Percentiles rank a stretch among this genome's conserved stretches.
phyloP scores from a whole-genome alignment of 2,888 invertebrate species.

The Andrena chrysosceles region DNA sequence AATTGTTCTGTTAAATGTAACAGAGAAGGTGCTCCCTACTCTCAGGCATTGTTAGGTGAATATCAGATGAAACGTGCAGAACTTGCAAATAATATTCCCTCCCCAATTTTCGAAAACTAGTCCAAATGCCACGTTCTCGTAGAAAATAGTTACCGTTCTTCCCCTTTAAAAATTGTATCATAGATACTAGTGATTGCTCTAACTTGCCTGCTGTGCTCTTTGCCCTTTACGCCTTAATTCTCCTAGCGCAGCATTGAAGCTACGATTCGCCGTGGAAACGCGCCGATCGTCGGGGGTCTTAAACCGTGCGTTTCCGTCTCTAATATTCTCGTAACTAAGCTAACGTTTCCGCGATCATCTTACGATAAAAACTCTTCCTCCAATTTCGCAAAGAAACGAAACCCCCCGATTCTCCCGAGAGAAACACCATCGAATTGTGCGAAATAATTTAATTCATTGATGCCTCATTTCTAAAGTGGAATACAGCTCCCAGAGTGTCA shows the following conservation, averaged over 20 bases:
- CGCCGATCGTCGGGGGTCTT: not conserved
- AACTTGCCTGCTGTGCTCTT: slow-evolving; percentile 54
- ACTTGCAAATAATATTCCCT: slow-evolving; percentile 12
- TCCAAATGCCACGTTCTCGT: slow-evolving; percentile 47
- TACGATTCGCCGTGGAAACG: slow-evolving; percentile 23
- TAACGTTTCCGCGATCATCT: slow-evolving; percentile 27
- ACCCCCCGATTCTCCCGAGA: not conserved
- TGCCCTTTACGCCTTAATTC: slow-evolving; percentile 24
- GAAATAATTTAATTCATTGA: slow-evolving; percentile 43
- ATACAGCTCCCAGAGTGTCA: slow-evolving; percentile 29
- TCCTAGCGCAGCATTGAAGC: slow-evolving; percentile 27
- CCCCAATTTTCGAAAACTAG: slow-evolving; percentile 4
- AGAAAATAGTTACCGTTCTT: slow-evolving; percentile 50
- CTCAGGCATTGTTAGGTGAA: slow-evolving; percentile 24
- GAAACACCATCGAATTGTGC: not conserved
- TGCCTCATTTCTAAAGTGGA: slow-evolving; percentile 21
- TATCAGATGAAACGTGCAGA: slow-evolving; percentile 15
- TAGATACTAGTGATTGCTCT: slow-evolving; percentile 53
- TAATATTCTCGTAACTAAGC: slow-evolving; percentile 24
- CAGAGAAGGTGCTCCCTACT: slow-evolving; percentile 27
- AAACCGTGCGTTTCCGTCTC: not conserved
- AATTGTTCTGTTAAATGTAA: slow-evolving; percentile 38
- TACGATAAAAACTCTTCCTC: slow-evolving; percentile 33
- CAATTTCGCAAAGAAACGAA: slow-evolving; percentile 28
- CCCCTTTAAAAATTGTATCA: slow-evolving; percentile 29